Base-by-base conservation (phyloP, 2,888 invertebrate genomes). In the Heliconius charithonia region DNA sequence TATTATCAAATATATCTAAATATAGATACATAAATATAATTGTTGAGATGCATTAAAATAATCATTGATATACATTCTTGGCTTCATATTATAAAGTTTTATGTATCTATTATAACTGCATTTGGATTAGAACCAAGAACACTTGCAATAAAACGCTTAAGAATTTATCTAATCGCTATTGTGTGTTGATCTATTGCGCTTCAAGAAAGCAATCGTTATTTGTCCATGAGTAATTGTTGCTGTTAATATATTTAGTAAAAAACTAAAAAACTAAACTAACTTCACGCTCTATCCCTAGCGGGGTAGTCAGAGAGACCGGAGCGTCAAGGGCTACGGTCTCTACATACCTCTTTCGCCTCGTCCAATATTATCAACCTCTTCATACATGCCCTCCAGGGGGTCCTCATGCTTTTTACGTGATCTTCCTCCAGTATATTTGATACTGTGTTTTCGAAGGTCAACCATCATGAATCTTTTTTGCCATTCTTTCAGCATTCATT, bases 41-140 rank as follows among this genome's bases (percentile, higher is more conserved):
- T 13, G n/a, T 67, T 37, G 37, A 66, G 65, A 51, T 56, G 56
- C 41, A 37, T 77, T 66, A 19, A 56, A 59, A 59, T 73, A 37
- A 41, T 59, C 27, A 19, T 59, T 56, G 66, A 66, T 59, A 45
- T 29, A 45, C 45, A 78, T 77, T 77, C 73, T 78, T 78, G 77
- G 77, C 77, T 78, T 67, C 65, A 56, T 45, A 62, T 41, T 41
- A 22, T 19, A 62, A 59, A 3, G 71, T 72, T 78, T 78, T 73
- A 67, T 78, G 67, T 73, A 67, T 67, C 59, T 59, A 59, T 73
- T 67, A 41, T 78, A 74, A 75, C 78, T 75, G 62, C 75, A 75
- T 80, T 80, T 80, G 80, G 80, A 80, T 45, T 75, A 29, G 66
- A 75, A 80, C 78, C 80, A 80, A 80, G 66, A 67, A 72, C 32